Percentiles rank a stretch among this genome's conserved stretches.
Evolutionary conservation across 2,113 vertebrate genomes (phyloP).

Genomic region (Varanus komodoensis): DNA sequence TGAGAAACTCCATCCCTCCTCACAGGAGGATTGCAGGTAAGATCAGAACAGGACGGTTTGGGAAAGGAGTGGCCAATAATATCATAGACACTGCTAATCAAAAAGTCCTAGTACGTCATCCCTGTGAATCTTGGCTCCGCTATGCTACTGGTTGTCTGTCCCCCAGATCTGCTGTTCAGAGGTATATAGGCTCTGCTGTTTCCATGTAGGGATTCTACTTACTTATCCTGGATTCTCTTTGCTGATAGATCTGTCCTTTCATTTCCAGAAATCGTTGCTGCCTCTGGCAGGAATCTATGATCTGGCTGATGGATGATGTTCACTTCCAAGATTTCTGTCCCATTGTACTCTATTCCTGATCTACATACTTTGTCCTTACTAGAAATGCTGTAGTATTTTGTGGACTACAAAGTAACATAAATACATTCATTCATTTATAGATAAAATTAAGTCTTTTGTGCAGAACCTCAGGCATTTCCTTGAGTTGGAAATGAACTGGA

Average conservation of each 20-base stretch:
- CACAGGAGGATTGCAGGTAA: no score
- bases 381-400: not conserved
- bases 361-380: not conserved
- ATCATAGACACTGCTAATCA: no score
- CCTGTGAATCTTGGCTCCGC: no score
- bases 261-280: not conserved
- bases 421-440: no score
- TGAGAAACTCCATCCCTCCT: no score
- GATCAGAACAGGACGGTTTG: no score
- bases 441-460: no score
- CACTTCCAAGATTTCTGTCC: not conserved
- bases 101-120: no score
- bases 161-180: not conserved
- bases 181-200: not conserved
- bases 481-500: no score
- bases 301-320: not conserved
- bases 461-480: no score
- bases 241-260: not conserved
- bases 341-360: not conserved
- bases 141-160: not conserved
- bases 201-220: not conserved
- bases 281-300: not conserved
- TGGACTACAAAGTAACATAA: not conserved
- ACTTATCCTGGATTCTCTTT: not conserved
- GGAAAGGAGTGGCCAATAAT: no score